Base-by-base conservation (phyloP, 2,113 vertebrate species). In the Tapirus terrestris region DNA sequence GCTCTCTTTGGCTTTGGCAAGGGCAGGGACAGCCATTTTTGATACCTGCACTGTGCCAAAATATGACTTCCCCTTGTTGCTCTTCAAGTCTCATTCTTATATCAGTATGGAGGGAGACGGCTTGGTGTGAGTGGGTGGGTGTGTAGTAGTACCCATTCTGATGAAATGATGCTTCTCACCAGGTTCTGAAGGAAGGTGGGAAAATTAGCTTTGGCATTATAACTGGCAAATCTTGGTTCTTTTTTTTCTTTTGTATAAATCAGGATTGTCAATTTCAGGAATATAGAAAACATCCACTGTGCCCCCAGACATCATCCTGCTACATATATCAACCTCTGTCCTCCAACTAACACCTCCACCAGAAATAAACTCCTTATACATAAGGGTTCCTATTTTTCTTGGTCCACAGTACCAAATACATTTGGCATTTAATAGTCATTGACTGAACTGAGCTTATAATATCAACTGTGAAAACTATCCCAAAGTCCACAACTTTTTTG, bases 391-490 rank as follows among this genome's bases (percentile, higher is more conserved):
- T 23, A 8, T 45, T 79, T 39, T 48, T 58, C 27, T 20, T 31
- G 23, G 17, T 56, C 8, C 6, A 25, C 0, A 8, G 3, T 61
- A 65, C 13, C 0, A 3, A 10, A 33, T 65, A 48, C 8, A 21
- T 67, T 11, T 72, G 21, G 18, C 14, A 58, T 23, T 31, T 91
- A 25, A 48, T 23, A 56, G 21, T 39, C 31, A 17, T 1, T 61
- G 48, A 65, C 31, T 76, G 58, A 82, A 56, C 16, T 63, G 16
- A 73, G 65, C 13, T 48, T 20, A 27, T 3, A 48, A 48, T 43
- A 45, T 1, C 29, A 82, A 21, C 18, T 25, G 27, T 82, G 75
- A 43, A 72, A 39, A 60, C 18, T 43, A 36, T 61, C 61, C 33
- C 17, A 48, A 86, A 14, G 33, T 27, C 25, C 6, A 75, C 1